A percentile compares a stretch with the other conserved stretches of the same genome.
Evolutionary conservation across 1,140 invertebrate species (phyloP).

Genomic region (Akabosia matsudoensis): DNA sequence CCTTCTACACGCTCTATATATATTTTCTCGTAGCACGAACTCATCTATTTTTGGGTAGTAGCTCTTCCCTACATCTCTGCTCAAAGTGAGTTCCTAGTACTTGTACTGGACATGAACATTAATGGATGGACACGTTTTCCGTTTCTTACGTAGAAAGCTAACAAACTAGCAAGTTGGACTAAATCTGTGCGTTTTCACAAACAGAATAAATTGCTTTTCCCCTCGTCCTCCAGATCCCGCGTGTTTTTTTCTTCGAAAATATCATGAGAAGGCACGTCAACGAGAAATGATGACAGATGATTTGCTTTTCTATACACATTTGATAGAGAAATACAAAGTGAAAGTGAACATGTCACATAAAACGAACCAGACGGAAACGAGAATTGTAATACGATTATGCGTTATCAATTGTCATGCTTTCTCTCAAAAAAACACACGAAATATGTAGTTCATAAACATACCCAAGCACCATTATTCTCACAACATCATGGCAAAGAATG

Average conservation of each 20-base stretch:
- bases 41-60: background rate
- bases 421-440: background rate
- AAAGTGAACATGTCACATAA: conserved; percentile 5
- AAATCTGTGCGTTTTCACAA: background rate
- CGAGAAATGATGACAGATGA: conserved; percentile 13
- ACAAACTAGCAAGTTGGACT: conserved; percentile 11
- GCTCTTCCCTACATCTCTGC: background rate
- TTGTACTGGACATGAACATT: too few species aligned
- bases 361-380: background rate
- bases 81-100: too few species aligned
- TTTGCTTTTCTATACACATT: too few species aligned
- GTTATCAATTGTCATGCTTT: background rate
- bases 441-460: too few species aligned
- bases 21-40: too few species aligned
- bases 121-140: too few species aligned
- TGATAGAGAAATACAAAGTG: background rate
- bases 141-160: too few species aligned
- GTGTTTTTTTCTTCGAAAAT: too few species aligned
- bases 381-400: conserved; percentile 4
- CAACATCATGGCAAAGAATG: background rate
- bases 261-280: background rate
- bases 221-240: too few species aligned
- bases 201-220: too few species aligned
- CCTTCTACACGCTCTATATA: too few species aligned
- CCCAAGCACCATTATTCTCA: too few species aligned